Evolutionary conservation across 2,113 vertebrate genomes (phyloP).

Genomic region (Typhlomys cinereus): DNA sequence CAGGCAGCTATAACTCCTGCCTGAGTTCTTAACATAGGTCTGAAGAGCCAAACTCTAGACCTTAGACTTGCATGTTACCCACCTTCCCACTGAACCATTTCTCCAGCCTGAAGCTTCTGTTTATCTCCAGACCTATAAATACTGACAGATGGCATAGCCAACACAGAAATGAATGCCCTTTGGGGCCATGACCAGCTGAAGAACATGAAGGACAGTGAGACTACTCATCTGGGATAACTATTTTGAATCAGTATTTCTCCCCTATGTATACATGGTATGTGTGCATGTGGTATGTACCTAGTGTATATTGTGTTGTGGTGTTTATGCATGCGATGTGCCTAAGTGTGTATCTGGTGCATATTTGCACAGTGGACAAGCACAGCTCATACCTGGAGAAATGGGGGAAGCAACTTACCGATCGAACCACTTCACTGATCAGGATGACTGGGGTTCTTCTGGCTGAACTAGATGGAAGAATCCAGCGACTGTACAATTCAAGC

Average conservation of each 20-base stretch:
- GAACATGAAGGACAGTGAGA: rapidly evolving
- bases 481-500: constrained; percentile 97
- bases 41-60: background rate
- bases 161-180: background rate
- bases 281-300: too few species aligned
- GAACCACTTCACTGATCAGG: constrained; percentile 95
- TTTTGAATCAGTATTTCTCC: rapidly evolving
- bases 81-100: background rate
- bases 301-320: too few species aligned
- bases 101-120: background rate
- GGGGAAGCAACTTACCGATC: constrained; percentile 90
- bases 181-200: background rate
- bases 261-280: background rate
- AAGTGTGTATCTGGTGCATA: background rate
- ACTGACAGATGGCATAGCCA: rapidly evolving
- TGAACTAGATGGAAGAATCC: constrained; percentile 93
- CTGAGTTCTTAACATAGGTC: background rate
- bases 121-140: rapidly evolving
- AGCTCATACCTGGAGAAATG: background rate
- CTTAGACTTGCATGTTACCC: background rate
- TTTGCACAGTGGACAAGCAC: too few species aligned
- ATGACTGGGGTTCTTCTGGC: constrained; percentile 93
- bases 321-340: background rate
- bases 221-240: rapidly evolving
- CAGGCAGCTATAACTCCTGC: too few species aligned